Evolutionary conservation across 2,797 vertebrate species (phyloP).

Genomic region (Notamacropus eugenii): DNA sequence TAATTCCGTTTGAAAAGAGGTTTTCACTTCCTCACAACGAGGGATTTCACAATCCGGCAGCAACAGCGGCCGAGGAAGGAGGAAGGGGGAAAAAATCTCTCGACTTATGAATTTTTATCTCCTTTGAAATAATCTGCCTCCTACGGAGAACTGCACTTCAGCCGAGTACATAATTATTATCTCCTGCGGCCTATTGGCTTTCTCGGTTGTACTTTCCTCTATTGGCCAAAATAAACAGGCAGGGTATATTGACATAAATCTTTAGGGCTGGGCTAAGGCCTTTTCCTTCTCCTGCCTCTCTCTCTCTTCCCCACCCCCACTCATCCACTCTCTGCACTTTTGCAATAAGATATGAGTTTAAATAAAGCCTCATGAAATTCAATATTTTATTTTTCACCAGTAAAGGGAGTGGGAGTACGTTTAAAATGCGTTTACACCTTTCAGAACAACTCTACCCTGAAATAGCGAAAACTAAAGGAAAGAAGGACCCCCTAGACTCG

Average conservation of each 20-base stretch:
- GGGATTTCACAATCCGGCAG: slow-evolving; percentile 83
- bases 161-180: not conserved
- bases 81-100: slow-evolving; percentile 64
- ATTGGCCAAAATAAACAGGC: slow-evolving; percentile 71
- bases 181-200: slow-evolving; percentile 48
- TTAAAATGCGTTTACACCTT: not conserved
- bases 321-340: not conserved
- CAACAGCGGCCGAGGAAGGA: not conserved
- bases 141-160: slow-evolving; percentile 51
- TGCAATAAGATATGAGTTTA: not conserved
- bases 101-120: slow-evolving; percentile 66
- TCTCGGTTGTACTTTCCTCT: not conserved
- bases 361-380: not conserved
- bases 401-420: not conserved
- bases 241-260: slow-evolving; percentile 56
- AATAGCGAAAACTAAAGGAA: not conserved
- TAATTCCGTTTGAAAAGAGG: slow-evolving; percentile 82
- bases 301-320: not conserved
- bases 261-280: slow-evolving; percentile 12
- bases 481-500: not conserved
- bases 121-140: slow-evolving; percentile 77
- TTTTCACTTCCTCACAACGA: slow-evolving; percentile 87
- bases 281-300: not conserved
- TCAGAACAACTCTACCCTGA: not conserved
- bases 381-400: not conserved